Conservation (phyloP, 2,888 invertebrate genomes). For the Ormyrus rosae region DNA sequence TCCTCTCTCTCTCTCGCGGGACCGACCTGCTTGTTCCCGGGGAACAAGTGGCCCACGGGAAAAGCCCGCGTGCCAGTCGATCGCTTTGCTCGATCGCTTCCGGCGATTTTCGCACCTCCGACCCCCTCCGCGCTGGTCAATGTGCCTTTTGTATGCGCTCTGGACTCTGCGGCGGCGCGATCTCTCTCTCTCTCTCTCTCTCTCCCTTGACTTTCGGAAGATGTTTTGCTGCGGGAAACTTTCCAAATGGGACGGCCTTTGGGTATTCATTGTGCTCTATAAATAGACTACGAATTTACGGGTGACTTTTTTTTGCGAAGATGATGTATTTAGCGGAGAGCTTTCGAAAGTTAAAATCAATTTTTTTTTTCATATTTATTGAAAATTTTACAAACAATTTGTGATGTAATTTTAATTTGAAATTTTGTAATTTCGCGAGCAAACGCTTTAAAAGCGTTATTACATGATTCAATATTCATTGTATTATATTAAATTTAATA, state of each 20-base stretch:
- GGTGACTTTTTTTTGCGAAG: too few species aligned
- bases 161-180: neutral
- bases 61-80: slow-evolving; percentile 6
- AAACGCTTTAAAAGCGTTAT: too few species aligned
- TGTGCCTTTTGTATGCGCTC: neutral
- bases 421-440: too few species aligned
- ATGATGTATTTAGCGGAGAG: too few species aligned
- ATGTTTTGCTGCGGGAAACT: neutral
- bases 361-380: too few species aligned
- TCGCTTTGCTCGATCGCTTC: slow-evolving; percentile 12
- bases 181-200: neutral
- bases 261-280: neutral
- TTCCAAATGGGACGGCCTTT: neutral
- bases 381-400: too few species aligned
- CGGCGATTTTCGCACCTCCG: neutral
- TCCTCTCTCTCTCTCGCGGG: too few species aligned
- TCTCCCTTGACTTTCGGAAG: neutral
- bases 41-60: slow-evolving; percentile 22
- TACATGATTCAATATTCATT: too few species aligned
- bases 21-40: too few species aligned
- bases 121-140: neutral
- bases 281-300: neutral
- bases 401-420: too few species aligned
- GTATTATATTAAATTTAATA: too few species aligned
- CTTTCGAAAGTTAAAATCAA: too few species aligned